Evolutionary conservation across 2,113 vertebrate genomes (phyloP).

Genomic region (Nipponia nippon): DNA sequence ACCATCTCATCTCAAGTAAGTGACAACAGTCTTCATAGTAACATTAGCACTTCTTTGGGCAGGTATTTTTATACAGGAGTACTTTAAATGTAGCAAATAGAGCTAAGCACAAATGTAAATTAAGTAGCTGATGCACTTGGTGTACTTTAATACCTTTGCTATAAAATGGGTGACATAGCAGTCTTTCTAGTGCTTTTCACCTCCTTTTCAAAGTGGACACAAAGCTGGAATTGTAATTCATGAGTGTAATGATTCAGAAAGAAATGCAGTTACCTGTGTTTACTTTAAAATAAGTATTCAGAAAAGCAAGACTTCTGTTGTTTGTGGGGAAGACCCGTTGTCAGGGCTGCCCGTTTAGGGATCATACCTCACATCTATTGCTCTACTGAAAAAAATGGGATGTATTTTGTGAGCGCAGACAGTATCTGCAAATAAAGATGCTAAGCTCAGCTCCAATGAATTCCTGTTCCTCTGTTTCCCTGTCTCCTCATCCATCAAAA

Average conservation of each 20-base stretch:
- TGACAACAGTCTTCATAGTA: neutral
- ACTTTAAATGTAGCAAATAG: neutral
- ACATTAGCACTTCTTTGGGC: neutral
- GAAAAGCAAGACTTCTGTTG: neutral
- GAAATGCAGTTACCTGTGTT: neutral
- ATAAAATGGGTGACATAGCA: neutral
- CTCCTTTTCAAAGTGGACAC: neutral
- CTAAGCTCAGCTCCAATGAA: neutral
- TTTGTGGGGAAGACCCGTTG: neutral
- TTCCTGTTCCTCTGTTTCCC: neutral
- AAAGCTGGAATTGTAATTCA: neutral
- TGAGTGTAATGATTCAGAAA: neutral
- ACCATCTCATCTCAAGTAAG: neutral
- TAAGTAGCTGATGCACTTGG: neutral
- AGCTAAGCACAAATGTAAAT: neutral
- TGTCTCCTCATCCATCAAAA: neutral
- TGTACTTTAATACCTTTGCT: neutral
- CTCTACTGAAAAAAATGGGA: neutral
- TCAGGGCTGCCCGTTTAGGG: neutral
- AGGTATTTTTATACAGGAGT: neutral
- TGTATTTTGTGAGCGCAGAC: neutral
- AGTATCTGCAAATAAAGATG: neutral
- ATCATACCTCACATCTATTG: neutral
- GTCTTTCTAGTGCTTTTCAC: neutral
- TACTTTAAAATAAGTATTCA: neutral